A percentile compares a stretch with the other conserved stretches of the same genome.
Conservation (phyloP, 2,113 vertebrate species). For the Gymnarchus niloticus region DNA sequence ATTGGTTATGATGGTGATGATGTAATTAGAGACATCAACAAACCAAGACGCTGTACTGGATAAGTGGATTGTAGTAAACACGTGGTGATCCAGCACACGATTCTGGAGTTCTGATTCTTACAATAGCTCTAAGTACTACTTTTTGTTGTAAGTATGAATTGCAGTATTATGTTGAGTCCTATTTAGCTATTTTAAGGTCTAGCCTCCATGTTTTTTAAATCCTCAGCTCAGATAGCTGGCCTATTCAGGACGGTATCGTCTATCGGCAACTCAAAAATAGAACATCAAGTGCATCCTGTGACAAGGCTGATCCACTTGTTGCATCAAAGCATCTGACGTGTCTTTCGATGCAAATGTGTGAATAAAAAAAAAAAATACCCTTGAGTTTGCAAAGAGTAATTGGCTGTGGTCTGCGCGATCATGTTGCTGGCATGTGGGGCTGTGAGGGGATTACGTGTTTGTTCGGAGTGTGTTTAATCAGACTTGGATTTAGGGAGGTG, state of each 20-base stretch:
- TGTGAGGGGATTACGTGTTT: constrained; percentile 7
- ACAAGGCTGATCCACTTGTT: neutral
- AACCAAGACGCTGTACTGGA: neutral
- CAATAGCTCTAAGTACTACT: neutral
- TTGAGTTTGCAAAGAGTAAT: neutral
- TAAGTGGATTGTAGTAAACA: neutral
- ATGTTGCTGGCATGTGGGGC: neutral
- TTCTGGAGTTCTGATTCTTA: neutral
- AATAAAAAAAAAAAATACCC: neutral
- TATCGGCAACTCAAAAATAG: neutral
- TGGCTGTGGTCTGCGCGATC: neutral
- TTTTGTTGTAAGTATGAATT: neutral
- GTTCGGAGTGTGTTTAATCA: constrained; percentile 2
- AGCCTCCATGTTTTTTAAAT: neutral
- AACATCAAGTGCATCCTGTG: neutral
- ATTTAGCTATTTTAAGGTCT: neutral
- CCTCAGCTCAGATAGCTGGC: neutral
- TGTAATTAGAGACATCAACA: too few relatives aligned
- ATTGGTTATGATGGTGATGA: neutral
- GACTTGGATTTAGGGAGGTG: constrained; percentile 13
- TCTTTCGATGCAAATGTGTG: neutral
- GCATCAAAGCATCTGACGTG: neutral
- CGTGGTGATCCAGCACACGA: neutral
- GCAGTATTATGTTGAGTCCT: neutral
- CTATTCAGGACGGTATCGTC: neutral